Evolutionary conservation across 2,888 invertebrate species (phyloP).

Genomic region (Drepana falcataria): DNA sequence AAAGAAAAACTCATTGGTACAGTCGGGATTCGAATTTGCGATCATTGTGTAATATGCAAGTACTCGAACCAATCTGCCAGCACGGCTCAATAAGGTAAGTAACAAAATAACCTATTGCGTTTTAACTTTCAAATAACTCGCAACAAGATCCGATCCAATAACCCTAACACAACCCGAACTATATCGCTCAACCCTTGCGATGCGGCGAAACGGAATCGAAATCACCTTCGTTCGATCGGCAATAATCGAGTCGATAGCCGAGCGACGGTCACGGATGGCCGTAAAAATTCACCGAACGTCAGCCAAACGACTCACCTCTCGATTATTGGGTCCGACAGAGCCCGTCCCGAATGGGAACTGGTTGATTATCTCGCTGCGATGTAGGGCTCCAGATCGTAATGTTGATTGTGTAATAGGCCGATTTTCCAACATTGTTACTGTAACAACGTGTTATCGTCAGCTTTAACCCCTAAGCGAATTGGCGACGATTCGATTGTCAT

Average conservation of each 20-base stretch:
- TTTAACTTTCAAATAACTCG: background rate
- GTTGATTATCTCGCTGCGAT: conserved; percentile 24
- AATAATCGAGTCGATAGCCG: conserved; percentile 19
- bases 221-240: conserved; percentile 5
- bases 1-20: no score
- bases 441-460: background rate
- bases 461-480: background rate
- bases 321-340: conserved; percentile 40
- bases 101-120: background rate
- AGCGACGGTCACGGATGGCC: conserved; percentile 28
- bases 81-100: no score
- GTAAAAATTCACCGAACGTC: conserved; percentile 63
- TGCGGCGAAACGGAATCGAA: background rate
- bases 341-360: conserved; percentile 42
- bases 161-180: background rate
- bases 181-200: background rate
- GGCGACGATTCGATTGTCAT: background rate
- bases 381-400: conserved; percentile 22
- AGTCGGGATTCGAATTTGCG: no score
- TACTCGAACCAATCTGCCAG: no score
- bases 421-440: conserved; percentile 9
- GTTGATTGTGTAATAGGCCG: conserved; percentile 27
- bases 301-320: conserved; percentile 41
- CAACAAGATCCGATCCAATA: background rate
- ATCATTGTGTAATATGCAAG: no score